A percentile compares a stretch with the other conserved stretches of the same genome.
Conservation (phyloP, 2,888 invertebrate species). For the Lasioglossum malachurum region DNA sequence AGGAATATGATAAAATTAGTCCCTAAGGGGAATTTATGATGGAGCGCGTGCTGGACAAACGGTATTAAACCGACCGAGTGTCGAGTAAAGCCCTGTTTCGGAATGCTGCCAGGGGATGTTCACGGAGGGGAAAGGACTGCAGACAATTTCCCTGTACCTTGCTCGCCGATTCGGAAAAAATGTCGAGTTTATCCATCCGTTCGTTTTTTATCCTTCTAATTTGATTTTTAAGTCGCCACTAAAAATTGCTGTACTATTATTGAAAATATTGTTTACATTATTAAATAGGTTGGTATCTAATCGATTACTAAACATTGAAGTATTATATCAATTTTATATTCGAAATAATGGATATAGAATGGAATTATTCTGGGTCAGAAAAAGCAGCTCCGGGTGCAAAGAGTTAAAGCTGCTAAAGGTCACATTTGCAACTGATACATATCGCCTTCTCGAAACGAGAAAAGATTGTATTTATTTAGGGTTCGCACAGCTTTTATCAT, state of each 20-base stretch:
- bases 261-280: too few species aligned
- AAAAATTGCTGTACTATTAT: too few species aligned
- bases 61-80: conserved; percentile 27
- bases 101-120: not conserved
- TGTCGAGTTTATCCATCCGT: too few species aligned
- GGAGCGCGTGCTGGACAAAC: conserved; percentile 23
- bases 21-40: conserved; percentile 48
- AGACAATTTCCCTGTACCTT: not conserved
- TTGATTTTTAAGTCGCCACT: not conserved
- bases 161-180: not conserved
- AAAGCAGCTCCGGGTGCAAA: too few species aligned
- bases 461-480: not conserved
- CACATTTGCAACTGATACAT: not conserved
- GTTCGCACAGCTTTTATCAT: not conserved
- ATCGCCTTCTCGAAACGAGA: too few species aligned
- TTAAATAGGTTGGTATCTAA: too few species aligned
- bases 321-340: too few species aligned
- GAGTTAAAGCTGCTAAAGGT: not conserved
- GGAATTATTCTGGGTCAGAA: too few species aligned
- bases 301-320: too few species aligned
- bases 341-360: too few species aligned
- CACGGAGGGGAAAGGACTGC: not conserved
- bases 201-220: not conserved
- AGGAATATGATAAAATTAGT: conserved; percentile 50
- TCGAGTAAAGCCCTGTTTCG: conserved; percentile 16